Conservation (phyloP, 2,888 invertebrate species). For the Fabriciana adippe region DNA sequence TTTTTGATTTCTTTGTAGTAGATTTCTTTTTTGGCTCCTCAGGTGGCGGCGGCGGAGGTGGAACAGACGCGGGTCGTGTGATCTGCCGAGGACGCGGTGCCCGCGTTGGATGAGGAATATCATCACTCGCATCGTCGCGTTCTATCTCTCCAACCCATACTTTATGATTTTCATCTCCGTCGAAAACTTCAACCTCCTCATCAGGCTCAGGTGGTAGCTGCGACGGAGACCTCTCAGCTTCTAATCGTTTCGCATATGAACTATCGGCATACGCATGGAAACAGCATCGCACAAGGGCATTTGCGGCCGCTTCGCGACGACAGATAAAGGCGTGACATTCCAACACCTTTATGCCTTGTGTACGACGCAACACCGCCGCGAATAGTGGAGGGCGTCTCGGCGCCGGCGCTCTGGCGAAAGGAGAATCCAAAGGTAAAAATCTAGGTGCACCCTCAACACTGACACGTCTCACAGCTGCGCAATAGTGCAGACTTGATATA, state of each 20-base stretch:
- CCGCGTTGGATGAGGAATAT: constrained; percentile 82
- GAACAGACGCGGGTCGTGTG: constrained; percentile 89
- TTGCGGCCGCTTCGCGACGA: constrained; percentile 97
- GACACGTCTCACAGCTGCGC: constrained; percentile 96
- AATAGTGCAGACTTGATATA: constrained; percentile 96
- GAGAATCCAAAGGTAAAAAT: constrained; percentile 97
- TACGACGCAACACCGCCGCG: constrained; percentile 97
- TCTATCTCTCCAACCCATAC: constrained; percentile 94
- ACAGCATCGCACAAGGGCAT: constrained; percentile 97
- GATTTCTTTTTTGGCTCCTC: constrained; percentile 85
- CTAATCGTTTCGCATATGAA: constrained; percentile 93
- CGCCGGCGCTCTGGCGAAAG: constrained; percentile 95
- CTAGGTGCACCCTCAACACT: constrained; percentile 89
- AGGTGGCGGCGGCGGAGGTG: constrained; percentile 90
- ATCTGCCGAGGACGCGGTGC: constrained; percentile 91
- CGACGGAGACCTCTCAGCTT: constrained; percentile 81
- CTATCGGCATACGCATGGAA: constrained; percentile 99
- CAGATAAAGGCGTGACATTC: constrained; percentile 99
- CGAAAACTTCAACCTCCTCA: constrained; percentile 92
- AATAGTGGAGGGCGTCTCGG: constrained; percentile 97
- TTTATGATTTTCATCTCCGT: constrained; percentile 96
- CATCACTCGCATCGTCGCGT: constrained; percentile 88
- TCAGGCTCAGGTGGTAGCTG: constrained; percentile 75
- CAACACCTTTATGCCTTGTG: constrained; percentile 97
- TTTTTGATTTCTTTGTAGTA: constrained; percentile 81